Base-by-base conservation (phyloP, 2,113 vertebrate genomes). In the Ageneiosus marmoratus region DNA sequence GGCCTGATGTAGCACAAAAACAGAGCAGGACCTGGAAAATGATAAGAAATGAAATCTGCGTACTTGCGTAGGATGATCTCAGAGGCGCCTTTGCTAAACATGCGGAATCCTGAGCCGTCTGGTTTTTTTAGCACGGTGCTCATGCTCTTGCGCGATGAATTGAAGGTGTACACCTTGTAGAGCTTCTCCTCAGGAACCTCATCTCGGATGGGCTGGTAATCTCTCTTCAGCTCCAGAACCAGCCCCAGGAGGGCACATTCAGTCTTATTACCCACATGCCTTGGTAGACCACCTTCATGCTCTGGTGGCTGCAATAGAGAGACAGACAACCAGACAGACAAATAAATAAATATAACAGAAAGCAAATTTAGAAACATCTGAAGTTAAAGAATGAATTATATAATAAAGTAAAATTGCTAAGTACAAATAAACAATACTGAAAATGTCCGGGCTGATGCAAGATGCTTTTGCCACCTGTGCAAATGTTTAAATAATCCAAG, bases 81-180 rank as follows among this genome's bases (percentile, higher is more conserved):
- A 0, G 98, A 99, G 0, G 98, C 98, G 0, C 98, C 98, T 85
- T 99, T 99, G 96, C 98, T 99, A 95, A 97, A 99, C 97, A 99
- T 97, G 87, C 96, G 95, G 92, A 94, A 99, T 77, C 96, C 90
- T 0, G 84, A 60, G 0, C 95, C 95, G 0, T 88, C 88, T 0
- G 94, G 27, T 3, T 90, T 97, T 90, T 92, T 91, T n/a, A 99
- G 89, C 80, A 99, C 96, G 0, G 98, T 99, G 92, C 97, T 99
- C 98, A 99, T 99, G 89, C 97, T 98, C 80, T 99, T 99, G 88
- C 98, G 95, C 55, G 94, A 94, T 0, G 98, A 99, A 92, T 99
- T 99, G 93, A 99, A 99, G 81, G 98, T 99, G 90, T 99, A 99
- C 63, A 99, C 97, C 86, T 99, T 99, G 93, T 96, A 96, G 56